Percentiles rank a stretch among this genome's conserved stretches.
These are phyloP conservation scores for Sparidentex hasta DNA, from an alignment of 2,797 vertebrate species.

Conservation along the genomic window DNA sequence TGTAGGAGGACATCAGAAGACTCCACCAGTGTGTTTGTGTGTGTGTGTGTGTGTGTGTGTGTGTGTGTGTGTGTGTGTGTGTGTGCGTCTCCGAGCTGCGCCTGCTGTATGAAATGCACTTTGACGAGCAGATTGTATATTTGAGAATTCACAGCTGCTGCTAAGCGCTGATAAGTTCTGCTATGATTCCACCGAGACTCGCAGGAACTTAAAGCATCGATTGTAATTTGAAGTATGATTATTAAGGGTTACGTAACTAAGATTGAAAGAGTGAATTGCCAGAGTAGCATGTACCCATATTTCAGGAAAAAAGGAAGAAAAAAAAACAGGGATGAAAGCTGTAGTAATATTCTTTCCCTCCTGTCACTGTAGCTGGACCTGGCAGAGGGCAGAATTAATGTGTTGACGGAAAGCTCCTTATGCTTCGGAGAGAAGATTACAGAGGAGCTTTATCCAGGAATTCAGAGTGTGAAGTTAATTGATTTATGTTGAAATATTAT, in stretches of 20 bases:
- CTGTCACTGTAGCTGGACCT: conserved; percentile 65
- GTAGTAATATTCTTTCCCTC: conserved; percentile 61
- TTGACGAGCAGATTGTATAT: conserved; percentile 14
- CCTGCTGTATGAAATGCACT: conserved; percentile 15
- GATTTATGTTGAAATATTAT: conserved; percentile 84
- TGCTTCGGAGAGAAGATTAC: conserved; percentile 83
- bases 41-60: too few relatives aligned
- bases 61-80: background rate
- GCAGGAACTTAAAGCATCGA: conserved; percentile 38
- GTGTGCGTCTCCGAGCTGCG: conserved; percentile 15
- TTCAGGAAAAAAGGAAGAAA: conserved; percentile 31
- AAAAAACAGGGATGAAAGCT: conserved; percentile 9
- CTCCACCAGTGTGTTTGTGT: conserved; percentile 9
- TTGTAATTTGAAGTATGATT: conserved; percentile 50
- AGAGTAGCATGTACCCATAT: conserved; percentile 47
- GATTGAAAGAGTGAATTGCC: conserved; percentile 48
- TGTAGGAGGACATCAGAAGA: conserved; percentile 52
- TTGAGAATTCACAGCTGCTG: conserved; percentile 27
- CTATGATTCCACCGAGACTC: conserved; percentile 16
- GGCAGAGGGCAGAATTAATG: conserved; percentile 81
- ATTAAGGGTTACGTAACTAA: conserved; percentile 62
- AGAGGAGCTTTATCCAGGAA: conserved; percentile 81
- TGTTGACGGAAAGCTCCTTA: conserved; percentile 87
- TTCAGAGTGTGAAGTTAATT: conserved; percentile 81
- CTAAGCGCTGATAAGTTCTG: conserved; percentile 34